Evolutionary conservation across 2,797 vertebrate species (phyloP), one percentile per base, ranked within the genome.

Genomic region (Trachops cirrhosus): DNA sequence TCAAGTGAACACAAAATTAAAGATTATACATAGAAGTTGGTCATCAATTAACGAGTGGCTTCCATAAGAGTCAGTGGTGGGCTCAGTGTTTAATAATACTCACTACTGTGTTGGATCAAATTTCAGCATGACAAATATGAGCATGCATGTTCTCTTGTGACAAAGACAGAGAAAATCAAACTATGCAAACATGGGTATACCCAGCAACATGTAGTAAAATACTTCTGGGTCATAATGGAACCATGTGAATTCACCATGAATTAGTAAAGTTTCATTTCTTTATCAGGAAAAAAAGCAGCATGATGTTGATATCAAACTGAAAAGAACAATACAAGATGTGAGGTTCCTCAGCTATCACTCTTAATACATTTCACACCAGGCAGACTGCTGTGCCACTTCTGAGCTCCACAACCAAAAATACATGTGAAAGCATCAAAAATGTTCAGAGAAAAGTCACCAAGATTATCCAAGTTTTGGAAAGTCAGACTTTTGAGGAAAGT

Each of bases 401-500:
- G 87, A 86, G 37, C 32, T 74, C 39, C 6, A 75, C 32, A 48
- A 70, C n/a, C 34, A 86, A 94, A 91, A 41, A 44, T 48, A 48
- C 12, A 22, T 2, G 41, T 85, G 84, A 78, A 91, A 86, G 11
- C 10, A 86, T 84, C 14, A 70, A n/a, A 82, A 67, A 52, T 67
- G 21, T 95, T 93, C 71, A 83, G 57, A 89, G 48, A 32, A 95
- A 91, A 97, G 80, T 57, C 70, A 86, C 44, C 22, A 73, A 92
- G 88, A 94, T 94, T 89, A 86, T 84, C 14, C 46, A 89, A 78
- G 44, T 88, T 97, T 95, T 73, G 44, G 88, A 67, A 96, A 94
- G 70, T 83, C 83, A 79, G 64, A 87, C 64, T 57, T 91, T 80
- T 59, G 78, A 93, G 78, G 71, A 91, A 95, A 96, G 74, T 57